A percentile compares a stretch with the other conserved stretches of the same genome.
phyloP scores from a whole-genome alignment of 2,888 invertebrate genomes.

The Acrobasis suavella region DNA sequence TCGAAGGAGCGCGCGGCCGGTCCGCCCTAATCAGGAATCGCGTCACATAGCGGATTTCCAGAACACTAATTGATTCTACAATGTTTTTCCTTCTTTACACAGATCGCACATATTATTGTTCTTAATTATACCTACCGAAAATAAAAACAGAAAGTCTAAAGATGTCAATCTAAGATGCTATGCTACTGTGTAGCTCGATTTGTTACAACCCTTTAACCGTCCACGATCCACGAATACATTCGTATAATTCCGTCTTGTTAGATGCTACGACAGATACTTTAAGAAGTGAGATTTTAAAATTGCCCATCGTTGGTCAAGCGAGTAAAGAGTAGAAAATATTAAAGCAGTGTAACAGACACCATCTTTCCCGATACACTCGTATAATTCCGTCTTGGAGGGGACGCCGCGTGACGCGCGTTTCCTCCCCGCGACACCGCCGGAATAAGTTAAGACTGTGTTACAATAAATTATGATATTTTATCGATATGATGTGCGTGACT shows the following conservation, averaged over 20 bases:
- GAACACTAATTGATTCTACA: constrained; percentile 40
- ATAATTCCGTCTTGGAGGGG: constrained; percentile 74
- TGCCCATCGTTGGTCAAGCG: constrained; percentile 47
- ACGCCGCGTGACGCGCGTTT: constrained; percentile 67
- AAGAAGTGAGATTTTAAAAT: background rate
- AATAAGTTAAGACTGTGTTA: constrained; percentile 50
- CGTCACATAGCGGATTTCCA: constrained; percentile 59
- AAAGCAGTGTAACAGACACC: constrained; percentile 61
- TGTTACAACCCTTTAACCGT: background rate
- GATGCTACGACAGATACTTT: background rate
- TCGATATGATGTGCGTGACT: constrained; percentile 5
- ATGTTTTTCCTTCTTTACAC: background rate
- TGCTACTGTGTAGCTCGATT: background rate
- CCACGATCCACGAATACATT: too few species aligned
- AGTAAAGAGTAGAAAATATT: constrained; percentile 65
- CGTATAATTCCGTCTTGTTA: background rate
- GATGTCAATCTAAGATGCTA: background rate
- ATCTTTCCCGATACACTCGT: constrained; percentile 60
- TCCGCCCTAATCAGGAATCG: constrained; percentile 66
- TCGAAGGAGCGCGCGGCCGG: constrained; percentile 51
- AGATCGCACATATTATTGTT: background rate
- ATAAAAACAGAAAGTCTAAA: too few species aligned
- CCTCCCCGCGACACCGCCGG: constrained; percentile 65
- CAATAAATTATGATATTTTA: constrained; percentile 19
- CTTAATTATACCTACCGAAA: too few species aligned